Evolutionary conservation across 2,888 invertebrate species (phyloP), one percentile per base, ranked within the genome.

Genomic region (Dioctria rufipes): DNA sequence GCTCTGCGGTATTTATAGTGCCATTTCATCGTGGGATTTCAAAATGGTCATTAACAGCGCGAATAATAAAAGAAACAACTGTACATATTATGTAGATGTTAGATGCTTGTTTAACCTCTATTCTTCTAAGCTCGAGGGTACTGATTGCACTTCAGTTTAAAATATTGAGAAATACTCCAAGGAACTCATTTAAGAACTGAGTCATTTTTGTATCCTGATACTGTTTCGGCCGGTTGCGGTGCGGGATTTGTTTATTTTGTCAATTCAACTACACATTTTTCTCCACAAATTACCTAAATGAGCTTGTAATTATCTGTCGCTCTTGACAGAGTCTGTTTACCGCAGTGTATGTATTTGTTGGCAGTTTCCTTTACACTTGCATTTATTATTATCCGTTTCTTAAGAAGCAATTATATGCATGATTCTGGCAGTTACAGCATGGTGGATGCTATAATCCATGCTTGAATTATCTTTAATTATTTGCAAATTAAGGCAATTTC

Each of bases 281-380:
- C 66, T 42, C 8, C 43, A 43, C n/a, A 46, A 66, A 66, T 43
- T 43, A 43, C 9, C 43, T 46, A 66, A 43, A 66, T 66, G 13
- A 43, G 13, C 42, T 66, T 42, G 66, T 43, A 66, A 66, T 66
- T 66, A 66, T 43, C 42, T 66, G 66, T 66, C 43, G 42, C 54
- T 61, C 51, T 51, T 6, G 51, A 51, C 8, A 61, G 61, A 25
- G n/a, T 66, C 46, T 11, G n/a, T n/a, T n/a, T 42, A 66, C 8
- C 6, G 4, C 61, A 61, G 61, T 39, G 58, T 8, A 39, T 2
- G 8, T 37, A 25, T 25, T 25, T 25, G 2, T 25, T 25, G 25
- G 39, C 39, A 61, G 1, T 61, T 61, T 39, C n/a, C 5, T 37
- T 37, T 54, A 3, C n/a, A 4, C 37, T 6, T 61, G 61, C 61